These are phyloP conservation scores for Cyprinella venusta DNA, from an alignment of 2,797 vertebrate species.

Conservation along the genomic window DNA sequence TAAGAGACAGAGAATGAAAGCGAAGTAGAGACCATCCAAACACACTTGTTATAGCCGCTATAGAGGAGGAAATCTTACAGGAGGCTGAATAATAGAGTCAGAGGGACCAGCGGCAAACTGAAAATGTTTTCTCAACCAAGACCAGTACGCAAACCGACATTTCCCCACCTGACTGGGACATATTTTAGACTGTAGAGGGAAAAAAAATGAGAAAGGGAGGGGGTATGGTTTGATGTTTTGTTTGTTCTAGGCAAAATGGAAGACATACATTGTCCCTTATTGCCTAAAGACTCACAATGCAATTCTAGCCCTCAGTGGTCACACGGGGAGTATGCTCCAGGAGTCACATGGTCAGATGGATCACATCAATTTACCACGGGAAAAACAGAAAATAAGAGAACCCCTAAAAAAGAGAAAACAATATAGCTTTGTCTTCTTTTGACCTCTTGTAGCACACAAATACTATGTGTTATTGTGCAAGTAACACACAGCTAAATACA, in stretches of 20 bases:
- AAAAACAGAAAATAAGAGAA: constrained; percentile 42
- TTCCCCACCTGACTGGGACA: constrained; percentile 58
- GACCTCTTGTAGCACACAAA: constrained; percentile 58
- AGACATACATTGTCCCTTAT: constrained; percentile 84
- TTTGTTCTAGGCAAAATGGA: constrained; percentile 83
- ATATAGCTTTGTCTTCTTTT: constrained; percentile 60
- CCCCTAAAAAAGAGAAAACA: constrained; percentile 74
- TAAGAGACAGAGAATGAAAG: constrained; percentile 32
- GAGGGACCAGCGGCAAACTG: constrained; percentile 71
- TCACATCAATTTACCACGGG: constrained; percentile 90
- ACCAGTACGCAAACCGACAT: constrained; percentile 48
- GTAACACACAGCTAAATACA: constrained; percentile 80
- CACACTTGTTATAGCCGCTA: constrained; percentile 67
- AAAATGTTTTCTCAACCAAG: constrained; percentile 70
- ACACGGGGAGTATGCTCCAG: constrained; percentile 83
- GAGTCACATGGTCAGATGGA: constrained; percentile 91
- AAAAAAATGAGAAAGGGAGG: constrained; percentile 60
- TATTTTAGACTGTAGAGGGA: constrained; percentile 70
- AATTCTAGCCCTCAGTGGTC: constrained; percentile 86
- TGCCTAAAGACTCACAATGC: constrained; percentile 84
- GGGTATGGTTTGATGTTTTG: constrained; percentile 74
- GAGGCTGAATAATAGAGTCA: constrained; percentile 73
- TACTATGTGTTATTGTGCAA: constrained; percentile 62
- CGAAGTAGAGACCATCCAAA: constrained; percentile 62
- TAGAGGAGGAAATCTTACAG: constrained; percentile 74